phyloP scores from a whole-genome alignment of 2,888 invertebrate genomes.

The Volucella zonaria region DNA sequence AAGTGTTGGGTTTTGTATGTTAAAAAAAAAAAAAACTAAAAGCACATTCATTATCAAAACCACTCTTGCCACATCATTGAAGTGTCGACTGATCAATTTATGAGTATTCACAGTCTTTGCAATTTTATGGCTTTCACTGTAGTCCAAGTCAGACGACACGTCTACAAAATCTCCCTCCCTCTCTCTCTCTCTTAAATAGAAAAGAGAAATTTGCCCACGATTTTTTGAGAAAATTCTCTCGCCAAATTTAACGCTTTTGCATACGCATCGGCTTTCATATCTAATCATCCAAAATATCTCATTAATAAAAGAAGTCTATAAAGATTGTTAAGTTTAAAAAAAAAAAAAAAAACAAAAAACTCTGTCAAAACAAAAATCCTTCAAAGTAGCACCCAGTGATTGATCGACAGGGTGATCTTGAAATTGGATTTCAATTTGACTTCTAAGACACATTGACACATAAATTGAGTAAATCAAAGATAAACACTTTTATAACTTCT shows the following conservation, averaged over 20 bases:
- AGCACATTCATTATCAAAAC: not conserved
- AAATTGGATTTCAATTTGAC: conserved; percentile 5
- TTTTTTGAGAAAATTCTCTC: not conserved
- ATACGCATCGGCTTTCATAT: too few species aligned
- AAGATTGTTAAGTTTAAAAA: not conserved
- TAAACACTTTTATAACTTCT: not conserved
- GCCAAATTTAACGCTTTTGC: too few species aligned
- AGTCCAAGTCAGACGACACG: conserved; percentile 35
- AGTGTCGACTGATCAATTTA: not conserved
- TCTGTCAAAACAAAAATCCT: not conserved
- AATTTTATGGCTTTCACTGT: not conserved
- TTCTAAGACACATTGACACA: conserved; percentile 35
- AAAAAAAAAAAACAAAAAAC: too few species aligned
- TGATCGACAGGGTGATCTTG: conserved; percentile 15
- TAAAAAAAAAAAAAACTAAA: too few species aligned
- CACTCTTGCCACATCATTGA: conserved; percentile 31
- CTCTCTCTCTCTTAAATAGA: too few species aligned
- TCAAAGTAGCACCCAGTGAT: conserved; percentile 11
- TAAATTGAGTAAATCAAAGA: conserved; percentile 2
- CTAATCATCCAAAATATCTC: not conserved
- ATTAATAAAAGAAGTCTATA: conserved; percentile 13
- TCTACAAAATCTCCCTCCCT: conserved; percentile 4
- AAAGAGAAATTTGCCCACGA: not conserved
- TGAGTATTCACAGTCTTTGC: not conserved
- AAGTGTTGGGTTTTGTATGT: not conserved